These are phyloP conservation scores for Hybos culiciformis DNA, from an alignment of 2,888 invertebrate species.

Conservation along the genomic window DNA sequence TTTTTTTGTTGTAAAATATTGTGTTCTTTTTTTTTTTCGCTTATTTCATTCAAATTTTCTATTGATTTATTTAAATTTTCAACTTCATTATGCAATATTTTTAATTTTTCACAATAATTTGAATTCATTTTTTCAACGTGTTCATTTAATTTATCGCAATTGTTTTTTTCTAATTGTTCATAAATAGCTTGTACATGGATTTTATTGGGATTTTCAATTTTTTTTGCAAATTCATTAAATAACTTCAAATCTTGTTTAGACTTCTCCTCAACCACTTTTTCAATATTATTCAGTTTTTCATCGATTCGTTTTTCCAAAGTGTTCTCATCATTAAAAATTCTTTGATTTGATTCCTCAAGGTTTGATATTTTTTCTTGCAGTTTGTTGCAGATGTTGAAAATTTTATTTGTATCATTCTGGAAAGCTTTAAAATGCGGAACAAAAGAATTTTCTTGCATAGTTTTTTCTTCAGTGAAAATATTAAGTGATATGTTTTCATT, in stretches of 20 bases:
- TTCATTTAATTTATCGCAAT: conserved; percentile 11
- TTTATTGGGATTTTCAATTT: background rate
- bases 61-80: too few species aligned
- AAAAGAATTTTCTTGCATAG: too few species aligned
- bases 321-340: conserved; percentile 3
- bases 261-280: conserved; percentile 1
- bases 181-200: background rate
- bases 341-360: conserved; percentile 4
- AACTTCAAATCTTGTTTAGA: background rate
- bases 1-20: too few species aligned
- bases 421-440: too few species aligned
- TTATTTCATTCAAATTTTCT: too few species aligned
- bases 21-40: conserved; percentile 23
- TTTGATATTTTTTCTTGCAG: conserved; percentile 1
- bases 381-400: conserved; percentile 1
- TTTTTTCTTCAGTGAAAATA: too few species aligned
- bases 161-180: too few species aligned
- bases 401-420: background rate
- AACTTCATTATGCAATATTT: conserved; percentile 5
- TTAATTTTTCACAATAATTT: conserved; percentile 9
- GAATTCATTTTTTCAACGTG: conserved; percentile 11
- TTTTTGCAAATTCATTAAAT: background rate
- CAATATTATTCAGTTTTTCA: conserved; percentile 8
- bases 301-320: conserved; percentile 10
- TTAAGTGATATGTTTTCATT: too few species aligned